Evolutionary conservation across 2,797 vertebrate species (phyloP), one percentile per base, ranked within the genome.

Genomic region (Labeo calbasu): DNA sequence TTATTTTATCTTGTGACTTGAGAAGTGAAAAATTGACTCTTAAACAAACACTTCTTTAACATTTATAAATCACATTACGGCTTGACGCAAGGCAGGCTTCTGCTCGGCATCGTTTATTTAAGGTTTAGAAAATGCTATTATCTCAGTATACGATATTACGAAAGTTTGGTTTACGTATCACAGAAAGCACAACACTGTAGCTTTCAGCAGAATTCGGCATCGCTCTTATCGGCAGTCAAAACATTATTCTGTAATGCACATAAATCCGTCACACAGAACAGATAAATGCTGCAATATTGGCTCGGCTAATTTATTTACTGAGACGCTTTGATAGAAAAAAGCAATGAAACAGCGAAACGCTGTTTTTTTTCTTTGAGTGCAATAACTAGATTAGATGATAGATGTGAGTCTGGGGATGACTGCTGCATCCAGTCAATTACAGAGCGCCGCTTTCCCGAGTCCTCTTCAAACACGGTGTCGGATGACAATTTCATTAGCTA

Each of bases 401-500:
- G 90, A 94, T 91, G 83, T 69, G 88, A 85, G 93, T 92, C 90
- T 78, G 66, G 92, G 91, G 94, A 90, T 85, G 79, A 57, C 71
- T 66, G 84, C 89, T 90, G 85, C 80, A 87, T 89, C 89, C 90
- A 89, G 86, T 89, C 92, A 93, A 94, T 94, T 94, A 94, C 89
- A 89, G 82, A 89, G 80, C 84, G 89, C 90, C 89, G 89, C 89
- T 90, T 92, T 89, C 86, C 80, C 82, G 43, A 76, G 77, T 88
- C 81, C 82, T 90, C 91, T 88, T 88, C 90, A 92, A 89, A 89
- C 85, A 84, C 85, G 51, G 88, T 91, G 91, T 94, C 91, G 89
- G 91, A 92, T 92, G 91, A 93, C 92, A 92, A 92, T 94, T 95
- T 94, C 91, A 95, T 96, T 94, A 93, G 92, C 89, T 88, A 88